Evolutionary conservation across 2,797 vertebrate genomes (phyloP).

Genomic region (Pipistrellus pygmaeus): DNA sequence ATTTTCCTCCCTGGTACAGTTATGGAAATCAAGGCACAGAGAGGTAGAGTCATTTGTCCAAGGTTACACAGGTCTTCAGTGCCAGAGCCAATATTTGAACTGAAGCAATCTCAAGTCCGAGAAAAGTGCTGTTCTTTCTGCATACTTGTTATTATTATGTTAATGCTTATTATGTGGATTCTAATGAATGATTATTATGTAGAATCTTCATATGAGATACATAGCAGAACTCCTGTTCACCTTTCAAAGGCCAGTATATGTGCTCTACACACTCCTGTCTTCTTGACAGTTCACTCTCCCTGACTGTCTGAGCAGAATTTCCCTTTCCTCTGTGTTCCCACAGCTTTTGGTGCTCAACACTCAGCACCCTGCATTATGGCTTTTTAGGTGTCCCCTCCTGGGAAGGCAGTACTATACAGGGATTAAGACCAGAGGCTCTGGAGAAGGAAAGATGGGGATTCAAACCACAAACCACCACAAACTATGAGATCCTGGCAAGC

Average conservation of each 20-base stretch:
- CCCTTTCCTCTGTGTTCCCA: background rate
- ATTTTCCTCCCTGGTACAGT: background rate
- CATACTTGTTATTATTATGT: too few species aligned
- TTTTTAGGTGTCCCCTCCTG: too few species aligned
- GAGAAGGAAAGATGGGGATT: background rate
- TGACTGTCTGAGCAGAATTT: background rate
- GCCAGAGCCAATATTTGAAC: background rate
- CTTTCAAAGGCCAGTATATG: background rate
- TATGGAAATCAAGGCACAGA: background rate
- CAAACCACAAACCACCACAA: too few species aligned
- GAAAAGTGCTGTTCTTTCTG: background rate
- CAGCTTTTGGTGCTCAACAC: too few species aligned
- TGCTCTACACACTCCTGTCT: background rate
- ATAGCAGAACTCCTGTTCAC: background rate
- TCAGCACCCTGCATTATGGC: too few species aligned
- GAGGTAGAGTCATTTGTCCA: background rate
- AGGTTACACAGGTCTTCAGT: background rate
- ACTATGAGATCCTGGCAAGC: background rate
- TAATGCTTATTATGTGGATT: background rate
- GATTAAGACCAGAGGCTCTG: background rate
- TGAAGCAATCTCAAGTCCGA: background rate
- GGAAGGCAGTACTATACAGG: rapidly evolving
- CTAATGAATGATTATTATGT: background rate
- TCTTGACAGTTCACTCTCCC: background rate
- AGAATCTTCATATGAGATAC: background rate